A percentile compares a stretch with the other conserved stretches of the same genome.
Evolutionary conservation across 2,113 vertebrate genomes (phyloP).

Genomic region (Empidonax traillii): DNA sequence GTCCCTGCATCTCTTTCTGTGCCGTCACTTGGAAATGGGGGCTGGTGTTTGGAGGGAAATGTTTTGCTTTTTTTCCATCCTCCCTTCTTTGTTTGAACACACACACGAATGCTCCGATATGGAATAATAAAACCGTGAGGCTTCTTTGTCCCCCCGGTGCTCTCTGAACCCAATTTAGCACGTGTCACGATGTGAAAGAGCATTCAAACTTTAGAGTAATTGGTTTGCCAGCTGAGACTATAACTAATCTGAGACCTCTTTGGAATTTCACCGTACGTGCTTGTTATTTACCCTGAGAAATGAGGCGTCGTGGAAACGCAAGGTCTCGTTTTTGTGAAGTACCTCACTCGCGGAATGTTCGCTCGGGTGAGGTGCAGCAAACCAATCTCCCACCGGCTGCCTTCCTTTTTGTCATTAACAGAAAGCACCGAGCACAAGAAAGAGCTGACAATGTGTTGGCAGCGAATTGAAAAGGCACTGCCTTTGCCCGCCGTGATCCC

Average conservation of each 20-base stretch:
- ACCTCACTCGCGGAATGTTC: background rate
- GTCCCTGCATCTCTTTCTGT: background rate
- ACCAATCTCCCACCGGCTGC: background rate
- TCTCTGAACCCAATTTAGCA: constrained; percentile 47
- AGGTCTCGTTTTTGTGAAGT: background rate
- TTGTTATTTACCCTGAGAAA: constrained; percentile 40
- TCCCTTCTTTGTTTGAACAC: background rate
- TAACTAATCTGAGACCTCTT: background rate
- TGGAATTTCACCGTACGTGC: background rate
- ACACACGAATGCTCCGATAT: rapidly evolving
- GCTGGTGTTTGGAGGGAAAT: background rate
- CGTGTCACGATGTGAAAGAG: background rate
- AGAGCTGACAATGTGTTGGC: background rate
- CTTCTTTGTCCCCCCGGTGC: background rate
- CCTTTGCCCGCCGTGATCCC: background rate
- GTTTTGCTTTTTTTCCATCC: background rate
- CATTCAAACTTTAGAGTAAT: background rate
- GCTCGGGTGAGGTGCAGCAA: background rate
- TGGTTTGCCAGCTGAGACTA: constrained; percentile 26
- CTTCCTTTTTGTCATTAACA: background rate
- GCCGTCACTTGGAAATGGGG: background rate
- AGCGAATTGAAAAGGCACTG: background rate
- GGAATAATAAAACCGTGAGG: background rate
- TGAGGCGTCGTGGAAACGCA: rapidly evolving
- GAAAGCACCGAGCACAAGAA: background rate